phyloP scores from a whole-genome alignment of 1,140 invertebrate genomes.

The Macrotrachela quadricornifera region DNA sequence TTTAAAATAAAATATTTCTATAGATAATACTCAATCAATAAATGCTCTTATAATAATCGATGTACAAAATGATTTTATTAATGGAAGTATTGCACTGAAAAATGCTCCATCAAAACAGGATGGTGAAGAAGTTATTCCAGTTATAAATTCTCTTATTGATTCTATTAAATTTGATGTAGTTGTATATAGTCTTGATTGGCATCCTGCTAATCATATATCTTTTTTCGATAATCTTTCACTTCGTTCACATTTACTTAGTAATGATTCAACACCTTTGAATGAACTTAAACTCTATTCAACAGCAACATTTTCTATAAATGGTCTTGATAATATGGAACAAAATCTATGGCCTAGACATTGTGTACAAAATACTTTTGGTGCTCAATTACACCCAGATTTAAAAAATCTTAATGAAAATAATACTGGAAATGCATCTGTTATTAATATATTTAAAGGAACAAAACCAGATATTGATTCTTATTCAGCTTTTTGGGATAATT shows the following conservation, averaged over 20 bases:
- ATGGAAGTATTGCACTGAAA: conserved; percentile 69
- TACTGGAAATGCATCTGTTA: conserved; percentile 29
- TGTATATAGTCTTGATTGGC: conserved; percentile 92
- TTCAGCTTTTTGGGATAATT: conserved; percentile 93
- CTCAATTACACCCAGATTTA: conserved; percentile 69
- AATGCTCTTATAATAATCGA: conserved; percentile 69
- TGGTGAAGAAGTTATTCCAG: conserved; percentile 36
- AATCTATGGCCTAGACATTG: conserved; percentile 74
- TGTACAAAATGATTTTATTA: conserved; percentile 94
- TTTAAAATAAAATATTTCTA: too few relatives aligned
- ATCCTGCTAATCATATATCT: conserved; percentile 81
- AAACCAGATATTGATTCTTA: conserved; percentile 86
- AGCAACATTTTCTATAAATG: conserved; percentile 10
- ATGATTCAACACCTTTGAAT: too few relatives aligned
- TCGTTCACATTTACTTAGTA: too few relatives aligned
- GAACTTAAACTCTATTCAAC: too few relatives aligned
- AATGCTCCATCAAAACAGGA: conserved; percentile 76
- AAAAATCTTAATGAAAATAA: background rate
- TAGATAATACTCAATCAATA: too few relatives aligned
- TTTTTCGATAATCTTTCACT: conserved; percentile 66
- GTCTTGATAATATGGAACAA: conserved; percentile 15
- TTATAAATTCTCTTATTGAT: conserved; percentile 68
- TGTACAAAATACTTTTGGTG: conserved; percentile 77
- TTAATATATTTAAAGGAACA: conserved; percentile 74
- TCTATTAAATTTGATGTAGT: conserved; percentile 62